These are phyloP conservation scores for Graphium colonna DNA, from an alignment of 2,888 invertebrate species.

Conservation along the genomic window DNA sequence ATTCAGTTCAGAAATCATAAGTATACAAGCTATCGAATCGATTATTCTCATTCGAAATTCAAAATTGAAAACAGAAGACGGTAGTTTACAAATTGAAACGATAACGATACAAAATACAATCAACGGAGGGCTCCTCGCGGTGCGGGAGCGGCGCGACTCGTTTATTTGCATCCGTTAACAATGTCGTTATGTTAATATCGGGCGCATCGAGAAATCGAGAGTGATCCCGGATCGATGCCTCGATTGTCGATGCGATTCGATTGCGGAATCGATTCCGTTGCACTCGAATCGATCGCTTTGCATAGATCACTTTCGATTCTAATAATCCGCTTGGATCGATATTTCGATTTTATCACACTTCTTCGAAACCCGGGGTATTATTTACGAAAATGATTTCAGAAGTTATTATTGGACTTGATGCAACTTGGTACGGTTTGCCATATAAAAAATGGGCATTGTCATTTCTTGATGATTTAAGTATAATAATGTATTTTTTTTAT, in stretches of 20 bases:
- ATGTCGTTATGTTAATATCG: conserved; percentile 65
- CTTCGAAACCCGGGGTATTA: too few relatives aligned
- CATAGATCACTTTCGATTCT: not conserved
- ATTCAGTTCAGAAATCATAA: too few relatives aligned
- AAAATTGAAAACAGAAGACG: too few relatives aligned
- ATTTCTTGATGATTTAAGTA: too few relatives aligned
- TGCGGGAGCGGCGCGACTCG: conserved; percentile 30
- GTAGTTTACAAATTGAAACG: not conserved
- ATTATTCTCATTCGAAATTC: not conserved
- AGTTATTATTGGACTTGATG: too few relatives aligned
- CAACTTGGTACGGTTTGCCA: too few relatives aligned
- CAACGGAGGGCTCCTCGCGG: not conserved
- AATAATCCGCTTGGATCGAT: too few relatives aligned
- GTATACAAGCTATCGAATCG: too few relatives aligned
- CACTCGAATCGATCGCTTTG: conserved; percentile 25
- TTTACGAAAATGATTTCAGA: too few relatives aligned
- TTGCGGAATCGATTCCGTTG: conserved; percentile 28
- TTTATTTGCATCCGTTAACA: conserved; percentile 65
- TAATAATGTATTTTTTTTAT: too few relatives aligned
- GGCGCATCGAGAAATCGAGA: conserved; percentile 54
- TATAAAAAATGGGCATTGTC: too few relatives aligned
- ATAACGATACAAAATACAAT: not conserved
- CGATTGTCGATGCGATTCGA: conserved; percentile 34
- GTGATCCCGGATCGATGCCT: conserved; percentile 53
- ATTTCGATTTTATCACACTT: too few relatives aligned